These are phyloP conservation scores for Drosophila biarmipes DNA, from an alignment of 1,140 invertebrate species.

Conservation along the genomic window DNA sequence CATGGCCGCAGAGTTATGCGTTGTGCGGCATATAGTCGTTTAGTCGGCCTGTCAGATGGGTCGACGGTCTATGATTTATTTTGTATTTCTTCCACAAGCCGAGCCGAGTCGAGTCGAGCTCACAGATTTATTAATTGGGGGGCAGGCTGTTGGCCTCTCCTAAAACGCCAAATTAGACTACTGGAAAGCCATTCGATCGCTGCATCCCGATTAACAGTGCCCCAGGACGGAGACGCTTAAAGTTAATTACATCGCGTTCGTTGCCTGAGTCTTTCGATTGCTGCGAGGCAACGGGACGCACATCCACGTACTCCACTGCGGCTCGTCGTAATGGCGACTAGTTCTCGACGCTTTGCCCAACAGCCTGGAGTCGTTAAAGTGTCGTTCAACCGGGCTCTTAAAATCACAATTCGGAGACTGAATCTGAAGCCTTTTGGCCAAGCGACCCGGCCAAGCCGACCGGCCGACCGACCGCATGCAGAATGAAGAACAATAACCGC, in stretches of 20 bases:
- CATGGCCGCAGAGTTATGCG: no score
- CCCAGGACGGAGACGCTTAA: conserved; percentile 37
- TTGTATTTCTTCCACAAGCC: conserved; percentile 42
- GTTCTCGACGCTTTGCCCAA: conserved; percentile 65
- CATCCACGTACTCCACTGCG: conserved; percentile 15
- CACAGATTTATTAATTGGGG: conserved; percentile 56
- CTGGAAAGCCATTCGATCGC: conserved; percentile 56
- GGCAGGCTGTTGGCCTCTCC: conserved; percentile 43
- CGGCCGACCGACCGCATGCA: conserved; percentile 27
- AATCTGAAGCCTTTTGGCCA: conserved; percentile 26
- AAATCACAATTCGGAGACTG: conserved; percentile 60
- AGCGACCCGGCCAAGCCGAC: not conserved
- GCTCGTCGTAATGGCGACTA: conserved; percentile 42
- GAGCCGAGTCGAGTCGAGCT: conserved; percentile 14
- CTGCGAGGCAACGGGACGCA: conserved; percentile 39
- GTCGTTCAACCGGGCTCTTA: conserved; percentile 65
- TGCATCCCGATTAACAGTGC: conserved; percentile 54
- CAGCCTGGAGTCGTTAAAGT: conserved; percentile 53
- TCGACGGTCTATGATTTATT: conserved; percentile 39
- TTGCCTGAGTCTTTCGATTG: conserved; percentile 63
- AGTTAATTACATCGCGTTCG: conserved; percentile 67
- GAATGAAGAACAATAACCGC: conserved; percentile 71
- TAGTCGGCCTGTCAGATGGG: not conserved
- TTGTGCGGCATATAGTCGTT: not conserved
- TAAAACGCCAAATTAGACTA: conserved; percentile 67